Evolutionary conservation across 2,113 vertebrate species (phyloP).

Genomic region (Peromyscus leucopus): DNA sequence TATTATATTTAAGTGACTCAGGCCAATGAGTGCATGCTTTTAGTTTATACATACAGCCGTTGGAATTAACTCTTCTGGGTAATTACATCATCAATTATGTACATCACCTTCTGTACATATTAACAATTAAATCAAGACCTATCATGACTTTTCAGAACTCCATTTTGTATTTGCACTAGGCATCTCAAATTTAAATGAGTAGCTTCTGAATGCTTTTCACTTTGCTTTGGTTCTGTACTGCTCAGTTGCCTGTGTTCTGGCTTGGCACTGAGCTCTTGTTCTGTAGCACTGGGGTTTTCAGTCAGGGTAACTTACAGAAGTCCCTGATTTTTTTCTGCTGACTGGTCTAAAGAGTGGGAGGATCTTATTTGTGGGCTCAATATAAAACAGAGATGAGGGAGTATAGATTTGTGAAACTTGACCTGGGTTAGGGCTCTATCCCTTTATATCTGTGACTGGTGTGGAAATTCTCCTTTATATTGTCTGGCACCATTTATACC

Average conservation of each 20-base stretch:
- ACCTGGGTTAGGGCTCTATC: background rate
- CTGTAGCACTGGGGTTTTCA: background rate
- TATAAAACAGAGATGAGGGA: background rate
- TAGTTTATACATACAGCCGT: conserved; percentile 35
- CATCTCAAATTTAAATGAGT: conserved; percentile 21
- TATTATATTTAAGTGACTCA: conserved; percentile 18
- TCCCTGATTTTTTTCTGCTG: conserved; percentile 13
- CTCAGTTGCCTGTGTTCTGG: background rate
- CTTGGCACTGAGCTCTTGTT: background rate
- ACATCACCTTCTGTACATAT: background rate
- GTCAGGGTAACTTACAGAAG: background rate
- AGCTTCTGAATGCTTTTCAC: background rate
- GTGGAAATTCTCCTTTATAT: background rate
- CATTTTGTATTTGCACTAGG: background rate
- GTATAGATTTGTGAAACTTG: conserved; percentile 5
- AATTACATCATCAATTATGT: background rate
- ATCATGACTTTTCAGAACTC: conserved; percentile 29
- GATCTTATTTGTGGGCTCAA: background rate
- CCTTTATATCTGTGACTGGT: conserved; percentile 18
- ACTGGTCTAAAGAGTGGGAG: background rate
- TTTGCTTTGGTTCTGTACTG: conserved; percentile 26
- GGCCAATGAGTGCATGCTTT: conserved; percentile 16
- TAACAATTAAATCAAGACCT: conserved; percentile 48
- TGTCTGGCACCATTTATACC: background rate
- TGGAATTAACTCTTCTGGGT: conserved; percentile 7